Base-by-base conservation (phyloP, 2,113 vertebrate species). In the Corythoichthys intestinalis region DNA sequence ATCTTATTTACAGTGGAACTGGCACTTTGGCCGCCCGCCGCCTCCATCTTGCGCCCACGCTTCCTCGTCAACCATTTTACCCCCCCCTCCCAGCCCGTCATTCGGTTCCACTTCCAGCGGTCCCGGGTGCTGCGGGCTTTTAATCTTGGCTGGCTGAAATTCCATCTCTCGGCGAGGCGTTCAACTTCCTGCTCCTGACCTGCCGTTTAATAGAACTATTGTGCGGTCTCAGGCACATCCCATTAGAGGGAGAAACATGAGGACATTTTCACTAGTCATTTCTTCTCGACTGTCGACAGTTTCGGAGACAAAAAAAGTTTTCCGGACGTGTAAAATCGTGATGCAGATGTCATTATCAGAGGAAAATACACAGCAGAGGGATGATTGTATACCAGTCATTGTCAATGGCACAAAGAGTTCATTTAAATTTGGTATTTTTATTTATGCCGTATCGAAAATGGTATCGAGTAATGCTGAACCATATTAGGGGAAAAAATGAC, bases 1-100 rank as follows among this genome's bases (percentile, higher is more conserved):
- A 87, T 90, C 88, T 89, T 92, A 90, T 92, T 90, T 91, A 89
- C 84, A 79, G 84, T 80, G 82, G 73, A 89, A 87, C 86, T 87
- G 88, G 83, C 86, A 88, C 84, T 90, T 87, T 90, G 79, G 84
- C 82, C 77, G 82, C 77, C 85, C 75, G 73, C 74, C 83, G 84
- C 74, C 77, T 84, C 79, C 76, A 80, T 87, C 81, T 85, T 84
- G 76, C 75, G 81, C 73, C 79, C 81, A 66, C 83, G 74, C 80
- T 78, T 84, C 79, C 81, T 78, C 57, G n/a, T 73, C 81, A 60
- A 68, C 60, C 10, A 65, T 72, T 80, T 57, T 34, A 10, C 4
- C 12, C 9, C 9, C 2, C 0, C 49, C 2, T 6, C 4, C 48
- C 61, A 67, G 69, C 70, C 11, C 74, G 71, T 77, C 74, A 71